These are phyloP conservation scores for Cavia aperea DNA, from an alignment of 2,113 vertebrate genomes.

Conservation along the genomic window DNA sequence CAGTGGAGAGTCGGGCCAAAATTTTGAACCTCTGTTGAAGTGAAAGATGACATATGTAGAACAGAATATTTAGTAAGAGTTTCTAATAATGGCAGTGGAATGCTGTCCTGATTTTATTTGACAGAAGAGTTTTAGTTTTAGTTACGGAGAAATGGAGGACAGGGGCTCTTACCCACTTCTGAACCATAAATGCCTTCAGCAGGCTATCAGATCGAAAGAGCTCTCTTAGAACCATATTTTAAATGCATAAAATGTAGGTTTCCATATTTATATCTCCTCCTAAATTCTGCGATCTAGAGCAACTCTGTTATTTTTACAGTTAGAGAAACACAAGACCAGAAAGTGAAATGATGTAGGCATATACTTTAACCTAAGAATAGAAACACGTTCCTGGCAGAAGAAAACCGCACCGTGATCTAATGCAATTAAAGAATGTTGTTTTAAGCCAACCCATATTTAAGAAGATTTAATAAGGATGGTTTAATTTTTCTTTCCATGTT, in stretches of 20 bases:
- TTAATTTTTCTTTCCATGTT: slow-evolving; percentile 54
- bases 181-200: background rate
- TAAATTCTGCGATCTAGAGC: background rate
- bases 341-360: background rate
- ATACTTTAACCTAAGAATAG: slow-evolving; percentile 52
- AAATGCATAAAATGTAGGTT: background rate
- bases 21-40: background rate
- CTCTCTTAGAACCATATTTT: slow-evolving; percentile 8
- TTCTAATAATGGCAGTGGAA: background rate
- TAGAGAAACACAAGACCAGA: background rate
- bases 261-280: background rate
- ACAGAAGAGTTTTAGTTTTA: background rate
- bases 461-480: slow-evolving; percentile 54
- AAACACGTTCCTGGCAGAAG: slow-evolving; percentile 46
- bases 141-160: background rate
- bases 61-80: background rate
- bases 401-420: slow-evolving; percentile 49
- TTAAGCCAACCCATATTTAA: slow-evolving; percentile 54
- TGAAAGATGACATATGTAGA: background rate
- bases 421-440: slow-evolving; percentile 44
- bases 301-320: background rate
- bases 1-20: background rate
- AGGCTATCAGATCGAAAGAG: background rate
- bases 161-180: background rate
- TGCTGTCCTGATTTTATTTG: background rate